phyloP scores from a whole-genome alignment of 2,113 vertebrate species.

The Monarcha castaneiventris region DNA sequence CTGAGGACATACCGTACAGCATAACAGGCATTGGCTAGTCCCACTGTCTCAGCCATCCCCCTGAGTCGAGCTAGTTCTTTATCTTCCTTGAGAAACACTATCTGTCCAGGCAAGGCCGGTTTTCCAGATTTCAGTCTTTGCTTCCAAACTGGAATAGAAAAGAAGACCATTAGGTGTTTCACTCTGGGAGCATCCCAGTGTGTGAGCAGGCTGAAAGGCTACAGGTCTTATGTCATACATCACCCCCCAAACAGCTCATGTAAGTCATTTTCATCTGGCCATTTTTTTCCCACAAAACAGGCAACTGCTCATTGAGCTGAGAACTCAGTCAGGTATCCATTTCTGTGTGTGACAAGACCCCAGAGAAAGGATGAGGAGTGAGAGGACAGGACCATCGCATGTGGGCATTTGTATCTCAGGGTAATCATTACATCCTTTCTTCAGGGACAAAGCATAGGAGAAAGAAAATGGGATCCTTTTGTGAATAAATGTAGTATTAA shows the following conservation, averaged over 20 bases:
- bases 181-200: neutral
- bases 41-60: conserved; percentile 50
- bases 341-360: neutral
- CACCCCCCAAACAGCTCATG: neutral
- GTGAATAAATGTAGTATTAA: neutral
- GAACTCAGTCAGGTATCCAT: neutral
- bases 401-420: neutral
- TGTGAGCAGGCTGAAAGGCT: neutral
- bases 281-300: neutral
- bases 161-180: neutral
- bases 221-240: neutral
- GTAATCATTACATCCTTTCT: neutral
- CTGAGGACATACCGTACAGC: conserved; percentile 64
- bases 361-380: neutral
- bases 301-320: neutral
- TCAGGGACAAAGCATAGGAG: neutral
- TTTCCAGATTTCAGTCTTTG: conserved; percentile 40
- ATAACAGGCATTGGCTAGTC: conserved; percentile 73
- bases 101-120: neutral
- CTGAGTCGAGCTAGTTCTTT: conserved; percentile 69
- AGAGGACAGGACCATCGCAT: neutral
- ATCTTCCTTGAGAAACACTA: conserved; percentile 48
- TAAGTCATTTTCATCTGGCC: neutral
- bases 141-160: conserved; percentile 56
- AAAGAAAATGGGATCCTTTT: neutral